Base-by-base conservation (phyloP, 2,113 vertebrate genomes). In the Lipophrys pholis region DNA sequence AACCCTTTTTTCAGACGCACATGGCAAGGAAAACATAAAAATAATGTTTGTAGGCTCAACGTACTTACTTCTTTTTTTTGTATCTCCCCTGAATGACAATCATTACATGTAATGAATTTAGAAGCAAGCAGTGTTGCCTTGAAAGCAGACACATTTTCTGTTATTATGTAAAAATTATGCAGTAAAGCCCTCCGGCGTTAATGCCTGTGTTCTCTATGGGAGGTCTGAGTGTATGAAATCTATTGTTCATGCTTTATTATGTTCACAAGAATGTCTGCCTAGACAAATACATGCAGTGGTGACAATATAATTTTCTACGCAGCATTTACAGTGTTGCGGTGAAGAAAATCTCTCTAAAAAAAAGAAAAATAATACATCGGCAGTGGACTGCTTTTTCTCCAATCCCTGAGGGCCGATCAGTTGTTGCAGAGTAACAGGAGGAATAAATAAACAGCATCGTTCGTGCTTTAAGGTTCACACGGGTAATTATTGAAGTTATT, bases 401-500 rank as follows among this genome's bases (percentile, higher is more conserved):
- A 30, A 8, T 16, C 61, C 15, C 41, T 45, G 7, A 1, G 6
- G n/a, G 67, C 12, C 0, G 0, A 61, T 68, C 53, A 45, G 8
- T 39, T 62, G 10, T 10, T 41, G 12, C 40, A 40, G 43, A 63
- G 5, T 21, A 42, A 73, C 11, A 48, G 16, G 11, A 55, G 11
- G 42, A 48, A 61, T 14, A 17, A 78, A 64, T 21, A 53, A 73
- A 43, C 11, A 48, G 49, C 7, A 7, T 15, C 9, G 12, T 40
- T 64, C 8, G 3, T 54, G 56, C 16, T 40, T 45, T 14, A 40
- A 39, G 17, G 76, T 73, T 75, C 71, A 60, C 55, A 72, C 5
- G 16, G 9, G 11, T 59, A 74, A 79, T 82, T 65, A 52, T 30
- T 62, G 50, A 45, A 42, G 14, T 42, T 74, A 63, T 52, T 16